Conservation (phyloP, 2,797 vertebrate genomes). For the Pangasius krempfi region DNA sequence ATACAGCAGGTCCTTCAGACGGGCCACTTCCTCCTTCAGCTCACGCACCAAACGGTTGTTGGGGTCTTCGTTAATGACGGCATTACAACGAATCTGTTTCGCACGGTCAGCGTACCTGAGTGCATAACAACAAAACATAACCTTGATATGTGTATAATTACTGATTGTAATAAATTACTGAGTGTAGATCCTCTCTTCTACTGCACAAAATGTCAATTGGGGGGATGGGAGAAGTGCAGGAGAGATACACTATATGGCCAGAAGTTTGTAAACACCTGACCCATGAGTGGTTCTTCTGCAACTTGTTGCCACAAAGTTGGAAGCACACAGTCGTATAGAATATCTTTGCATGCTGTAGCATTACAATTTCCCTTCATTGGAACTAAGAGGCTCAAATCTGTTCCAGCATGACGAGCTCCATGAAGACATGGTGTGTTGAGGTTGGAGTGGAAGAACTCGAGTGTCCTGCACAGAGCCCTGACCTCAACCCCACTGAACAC, state of each 20-base stretch:
- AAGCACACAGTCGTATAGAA: not conserved
- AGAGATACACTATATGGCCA: not conserved
- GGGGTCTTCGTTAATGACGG: constrained; percentile 97
- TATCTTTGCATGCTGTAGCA: not conserved
- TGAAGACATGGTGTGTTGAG: not conserved
- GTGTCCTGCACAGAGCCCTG: not conserved
- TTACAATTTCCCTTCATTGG: not conserved
- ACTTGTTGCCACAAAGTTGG: not conserved
- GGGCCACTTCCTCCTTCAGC: constrained; percentile 96
- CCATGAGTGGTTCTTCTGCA: not conserved
- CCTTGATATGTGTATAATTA: not conserved
- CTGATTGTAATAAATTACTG: too few species aligned
- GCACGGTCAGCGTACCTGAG: constrained; percentile 91
- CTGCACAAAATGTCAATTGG: not conserved
- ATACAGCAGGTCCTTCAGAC: constrained; percentile 91
- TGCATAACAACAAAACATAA: not conserved
- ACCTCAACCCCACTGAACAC: not conserved
- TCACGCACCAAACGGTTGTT: constrained; percentile 97
- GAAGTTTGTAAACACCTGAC: not conserved
- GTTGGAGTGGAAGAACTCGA: not conserved
- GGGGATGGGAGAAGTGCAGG: not conserved
- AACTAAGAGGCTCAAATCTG: not conserved
- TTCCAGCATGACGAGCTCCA: not conserved
- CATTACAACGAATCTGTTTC: constrained; percentile 92
- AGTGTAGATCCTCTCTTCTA: not conserved